Evolutionary conservation across 2,113 vertebrate genomes (phyloP).

Genomic region (Taxidea taxus): DNA sequence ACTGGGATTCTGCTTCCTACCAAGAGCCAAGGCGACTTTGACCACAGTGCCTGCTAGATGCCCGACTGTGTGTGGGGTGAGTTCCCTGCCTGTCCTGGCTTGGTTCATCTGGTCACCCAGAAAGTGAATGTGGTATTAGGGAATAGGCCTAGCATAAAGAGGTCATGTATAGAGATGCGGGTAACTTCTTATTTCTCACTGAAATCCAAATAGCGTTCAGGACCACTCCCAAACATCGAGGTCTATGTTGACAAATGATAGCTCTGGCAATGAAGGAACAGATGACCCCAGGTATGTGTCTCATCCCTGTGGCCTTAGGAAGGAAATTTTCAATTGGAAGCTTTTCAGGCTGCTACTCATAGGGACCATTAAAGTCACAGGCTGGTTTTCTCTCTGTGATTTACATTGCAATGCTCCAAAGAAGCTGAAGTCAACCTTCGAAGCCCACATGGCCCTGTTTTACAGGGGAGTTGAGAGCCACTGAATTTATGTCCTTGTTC

Average conservation of each 20-base stretch:
- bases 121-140: neutral
- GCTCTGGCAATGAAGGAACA: neutral
- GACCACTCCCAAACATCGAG: neutral
- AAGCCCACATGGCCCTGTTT: neutral
- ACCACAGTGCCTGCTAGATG: neutral
- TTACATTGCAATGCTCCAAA: neutral
- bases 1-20: neutral
- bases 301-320: neutral
- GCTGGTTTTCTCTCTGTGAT: neutral
- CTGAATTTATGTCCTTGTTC: constrained; percentile 50
- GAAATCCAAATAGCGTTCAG: neutral
- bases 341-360: neutral
- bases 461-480: constrained; percentile 41
- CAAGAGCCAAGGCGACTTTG: neutral
- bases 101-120: neutral
- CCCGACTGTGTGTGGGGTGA: neutral
- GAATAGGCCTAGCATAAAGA: too few species aligned
- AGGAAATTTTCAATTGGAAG: neutral
- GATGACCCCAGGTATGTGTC: neutral
- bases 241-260: neutral
- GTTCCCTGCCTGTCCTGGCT: neutral
- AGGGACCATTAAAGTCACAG: accelerated
- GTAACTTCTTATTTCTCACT: neutral
- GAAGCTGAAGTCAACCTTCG: neutral
- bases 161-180: neutral